Evolutionary conservation across 2,113 vertebrate species (phyloP).

Genomic region (Paratilapia polleni): DNA sequence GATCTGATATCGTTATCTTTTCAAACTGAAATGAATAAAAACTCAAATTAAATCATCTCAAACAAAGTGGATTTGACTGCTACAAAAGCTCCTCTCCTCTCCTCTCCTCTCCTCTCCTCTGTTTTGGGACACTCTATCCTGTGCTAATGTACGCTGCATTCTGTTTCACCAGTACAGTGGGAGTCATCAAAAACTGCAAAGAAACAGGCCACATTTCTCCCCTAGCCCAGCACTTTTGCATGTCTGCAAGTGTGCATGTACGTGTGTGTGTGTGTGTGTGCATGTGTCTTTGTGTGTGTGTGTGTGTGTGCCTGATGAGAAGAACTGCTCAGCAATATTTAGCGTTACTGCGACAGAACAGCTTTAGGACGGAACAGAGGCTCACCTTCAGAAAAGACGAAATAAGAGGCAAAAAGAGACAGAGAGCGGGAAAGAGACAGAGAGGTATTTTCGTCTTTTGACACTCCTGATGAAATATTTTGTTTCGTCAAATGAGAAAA

Average conservation of each 20-base stretch:
- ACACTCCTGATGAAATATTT: slow-evolving; percentile 36
- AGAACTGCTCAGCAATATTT: slow-evolving; percentile 79
- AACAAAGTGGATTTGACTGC: neutral
- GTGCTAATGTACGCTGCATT: slow-evolving; percentile 76
- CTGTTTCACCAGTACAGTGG: slow-evolving; percentile 75
- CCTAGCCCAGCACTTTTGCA: slow-evolving; percentile 80
- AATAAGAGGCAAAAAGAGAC: slow-evolving; percentile 43
- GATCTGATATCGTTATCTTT: neutral
- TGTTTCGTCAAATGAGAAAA: neutral
- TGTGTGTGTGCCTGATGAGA: slow-evolving; percentile 64
- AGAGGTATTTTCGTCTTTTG: slow-evolving; percentile 37
- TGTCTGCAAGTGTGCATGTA: slow-evolving; percentile 38
- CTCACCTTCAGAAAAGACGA: slow-evolving; percentile 70
- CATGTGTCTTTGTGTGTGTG: slow-evolving; percentile 20
- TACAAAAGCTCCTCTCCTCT: slow-evolving; percentile 13
- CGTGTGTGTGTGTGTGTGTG: slow-evolving; percentile 14
- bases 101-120: slow-evolving; percentile 42
- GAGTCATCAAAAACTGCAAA: slow-evolving; percentile 81
- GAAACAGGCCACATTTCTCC: slow-evolving; percentile 80
- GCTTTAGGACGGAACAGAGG: slow-evolving; percentile 71
- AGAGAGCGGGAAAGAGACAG: neutral
- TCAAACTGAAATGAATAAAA: neutral
- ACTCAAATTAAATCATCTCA: neutral
- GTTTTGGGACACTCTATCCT: slow-evolving; percentile 72
- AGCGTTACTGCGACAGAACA: slow-evolving; percentile 75